phyloP scores from a whole-genome alignment of 2,797 vertebrate genomes.

The Cossypha heuglini region DNA sequence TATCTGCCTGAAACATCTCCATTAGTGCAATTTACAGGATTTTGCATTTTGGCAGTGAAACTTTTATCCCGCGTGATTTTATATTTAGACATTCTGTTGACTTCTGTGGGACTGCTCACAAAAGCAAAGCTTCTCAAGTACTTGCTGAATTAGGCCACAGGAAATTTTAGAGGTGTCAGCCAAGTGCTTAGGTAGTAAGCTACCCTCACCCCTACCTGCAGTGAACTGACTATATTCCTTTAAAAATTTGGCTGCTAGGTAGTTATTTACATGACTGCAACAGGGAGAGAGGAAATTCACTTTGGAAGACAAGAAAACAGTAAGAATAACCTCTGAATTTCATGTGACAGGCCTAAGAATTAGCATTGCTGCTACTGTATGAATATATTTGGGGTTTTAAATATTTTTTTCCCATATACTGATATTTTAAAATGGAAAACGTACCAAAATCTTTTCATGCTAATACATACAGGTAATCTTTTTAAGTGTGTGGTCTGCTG shows the following conservation, averaged over 20 bases:
- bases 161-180: not conserved
- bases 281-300: not conserved
- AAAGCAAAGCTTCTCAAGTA: slow-evolving; percentile 1
- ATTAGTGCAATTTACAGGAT: not conserved
- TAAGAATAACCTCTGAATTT: not conserved
- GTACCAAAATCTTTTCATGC: not conserved
- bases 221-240: not conserved
- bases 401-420: not conserved
- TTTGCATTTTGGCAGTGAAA: not conserved
- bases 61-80: not conserved
- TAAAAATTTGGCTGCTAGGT: not conserved
- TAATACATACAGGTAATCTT: not conserved
- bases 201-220: not conserved
- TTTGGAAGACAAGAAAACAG: not conserved
- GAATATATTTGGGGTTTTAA: not conserved
- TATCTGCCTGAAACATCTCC: not conserved
- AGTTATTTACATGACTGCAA: not conserved
- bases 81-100: not conserved
- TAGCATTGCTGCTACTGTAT: not conserved
- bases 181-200: not conserved
- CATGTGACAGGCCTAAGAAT: not conserved
- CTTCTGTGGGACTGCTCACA: not conserved
- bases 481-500: not conserved
- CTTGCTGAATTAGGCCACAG: not conserved
- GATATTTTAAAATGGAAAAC: not conserved